Conservation (phyloP, 2,113 vertebrate genomes). For the Coreoperca whiteheadi region DNA sequence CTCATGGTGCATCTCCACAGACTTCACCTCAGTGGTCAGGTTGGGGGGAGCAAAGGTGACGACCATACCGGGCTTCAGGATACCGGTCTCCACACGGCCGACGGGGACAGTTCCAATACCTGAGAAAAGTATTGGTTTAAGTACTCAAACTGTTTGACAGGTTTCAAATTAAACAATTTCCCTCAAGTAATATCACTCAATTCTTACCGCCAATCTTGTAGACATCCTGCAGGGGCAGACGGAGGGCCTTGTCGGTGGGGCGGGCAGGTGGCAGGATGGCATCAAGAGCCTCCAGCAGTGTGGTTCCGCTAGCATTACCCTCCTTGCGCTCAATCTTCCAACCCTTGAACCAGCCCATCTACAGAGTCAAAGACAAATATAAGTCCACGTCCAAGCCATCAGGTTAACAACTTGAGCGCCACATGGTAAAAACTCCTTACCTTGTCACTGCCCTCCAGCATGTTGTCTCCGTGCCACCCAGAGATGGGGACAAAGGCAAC, state of each 20-base stretch:
- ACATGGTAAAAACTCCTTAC: slow-evolving; percentile 35
- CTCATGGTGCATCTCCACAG: slow-evolving; percentile 89
- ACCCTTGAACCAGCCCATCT: slow-evolving; percentile 87
- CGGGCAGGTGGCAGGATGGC: slow-evolving; percentile 81
- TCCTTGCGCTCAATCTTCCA: slow-evolving; percentile 87
- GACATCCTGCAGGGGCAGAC: slow-evolving; percentile 87
- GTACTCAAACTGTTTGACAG: accelerated
- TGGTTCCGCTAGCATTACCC: slow-evolving; percentile 76
- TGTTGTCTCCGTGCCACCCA: slow-evolving; percentile 88
- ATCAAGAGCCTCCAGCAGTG: slow-evolving; percentile 84
- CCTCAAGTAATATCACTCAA: not conserved
- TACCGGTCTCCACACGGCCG: slow-evolving; percentile 86
- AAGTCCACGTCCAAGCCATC: too few relatives aligned
- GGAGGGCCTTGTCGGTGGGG: slow-evolving; percentile 84
- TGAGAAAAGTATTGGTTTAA: slow-evolving; percentile 6
- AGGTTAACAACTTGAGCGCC: accelerated
- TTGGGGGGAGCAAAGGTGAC: slow-evolving; percentile 85
- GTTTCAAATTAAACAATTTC: too few relatives aligned
- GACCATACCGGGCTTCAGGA: slow-evolving; percentile 84
- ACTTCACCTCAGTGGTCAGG: slow-evolving; percentile 87
- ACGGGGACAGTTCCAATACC: slow-evolving; percentile 88
- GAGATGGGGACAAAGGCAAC: slow-evolving; percentile 88
- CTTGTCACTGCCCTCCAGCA: slow-evolving; percentile 83
- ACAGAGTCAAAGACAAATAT: not conserved
- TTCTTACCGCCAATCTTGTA: slow-evolving; percentile 86